phyloP scores from a whole-genome alignment of 2,797 vertebrate genomes.

The Microcaecilia unicolor region DNA sequence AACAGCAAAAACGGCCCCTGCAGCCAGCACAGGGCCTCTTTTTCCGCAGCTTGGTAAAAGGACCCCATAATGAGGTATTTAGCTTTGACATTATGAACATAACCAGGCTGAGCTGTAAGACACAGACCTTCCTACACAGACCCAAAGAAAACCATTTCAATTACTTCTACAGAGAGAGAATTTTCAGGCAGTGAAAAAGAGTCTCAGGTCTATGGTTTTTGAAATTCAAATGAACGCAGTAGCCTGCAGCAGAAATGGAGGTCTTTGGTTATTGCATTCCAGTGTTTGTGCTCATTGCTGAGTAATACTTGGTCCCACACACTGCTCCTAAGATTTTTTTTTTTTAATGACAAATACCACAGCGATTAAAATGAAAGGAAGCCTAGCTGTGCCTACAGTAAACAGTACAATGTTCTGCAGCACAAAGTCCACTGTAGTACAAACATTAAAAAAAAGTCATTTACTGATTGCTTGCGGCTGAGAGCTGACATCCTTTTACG shows the following conservation, averaged over 20 bases:
- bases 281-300: background rate
- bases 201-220: too few species aligned
- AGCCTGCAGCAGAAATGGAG: background rate
- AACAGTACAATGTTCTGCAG: slow-evolving; percentile 17
- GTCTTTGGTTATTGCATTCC: background rate
- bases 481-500: slow-evolving; percentile 8
- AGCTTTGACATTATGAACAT: too few species aligned
- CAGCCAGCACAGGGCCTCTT: too few species aligned
- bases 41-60: too few species aligned
- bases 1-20: too few species aligned
- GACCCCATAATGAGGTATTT: too few species aligned
- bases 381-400: slow-evolving; percentile 1
- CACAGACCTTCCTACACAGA: background rate
- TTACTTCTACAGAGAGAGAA: too few species aligned
- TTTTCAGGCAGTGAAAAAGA: too few species aligned
- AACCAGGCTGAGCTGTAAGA: background rate
- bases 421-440: slow-evolving; percentile 17
- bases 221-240: background rate
- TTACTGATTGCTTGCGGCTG: slow-evolving; percentile 14
- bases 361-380: slow-evolving; percentile 4
- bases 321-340: background rate
- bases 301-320: slow-evolving; percentile 5
- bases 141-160: too few species aligned
- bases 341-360: slow-evolving; percentile 5
- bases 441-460: slow-evolving; percentile 19